A percentile compares a stretch with the other conserved stretches of the same genome.
Evolutionary conservation across 2,888 invertebrate species (phyloP).

Genomic region (Seira musarum): DNA sequence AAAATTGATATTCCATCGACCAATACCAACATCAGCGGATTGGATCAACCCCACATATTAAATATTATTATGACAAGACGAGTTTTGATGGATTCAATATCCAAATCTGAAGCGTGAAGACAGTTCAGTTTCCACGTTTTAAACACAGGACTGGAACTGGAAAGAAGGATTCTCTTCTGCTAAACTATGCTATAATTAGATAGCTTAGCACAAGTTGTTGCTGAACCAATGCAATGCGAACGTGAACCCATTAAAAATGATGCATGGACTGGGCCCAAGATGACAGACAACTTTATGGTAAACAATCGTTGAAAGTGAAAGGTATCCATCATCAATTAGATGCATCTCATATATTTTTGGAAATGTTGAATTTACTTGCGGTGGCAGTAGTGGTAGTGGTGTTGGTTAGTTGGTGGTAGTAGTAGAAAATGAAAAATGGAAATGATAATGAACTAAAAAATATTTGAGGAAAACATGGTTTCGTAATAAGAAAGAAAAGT

Average conservation of each 20-base stretch:
- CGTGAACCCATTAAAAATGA: slow-evolving; percentile 56
- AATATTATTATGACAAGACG: neutral
- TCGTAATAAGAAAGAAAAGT: neutral
- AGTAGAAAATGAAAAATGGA: neutral
- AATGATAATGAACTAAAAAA: neutral
- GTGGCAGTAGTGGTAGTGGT: too few relatives aligned
- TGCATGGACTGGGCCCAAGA: slow-evolving; percentile 44
- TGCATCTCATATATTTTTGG: too few relatives aligned
- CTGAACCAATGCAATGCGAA: too few relatives aligned
- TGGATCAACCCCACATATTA: too few relatives aligned
- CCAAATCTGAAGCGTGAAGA: neutral
- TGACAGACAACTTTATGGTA: slow-evolving; percentile 51
- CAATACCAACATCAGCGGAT: too few relatives aligned
- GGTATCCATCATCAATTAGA: slow-evolving; percentile 34
- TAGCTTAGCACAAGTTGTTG: slow-evolving; percentile 16
- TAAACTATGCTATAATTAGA: slow-evolving; percentile 44
- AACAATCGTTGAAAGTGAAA: slow-evolving; percentile 44
- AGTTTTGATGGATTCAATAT: neutral
- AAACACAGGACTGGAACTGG: too few relatives aligned
- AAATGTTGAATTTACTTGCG: too few relatives aligned
- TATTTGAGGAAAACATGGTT: neutral
- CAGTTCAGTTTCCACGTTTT: too few relatives aligned
- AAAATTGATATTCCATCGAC: too few relatives aligned
- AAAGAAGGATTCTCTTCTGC: neutral
- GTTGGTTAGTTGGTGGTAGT: too few relatives aligned